These are phyloP conservation scores for Isoperla grammatica DNA, from an alignment of 2,888 invertebrate genomes.

Conservation along the genomic window DNA sequence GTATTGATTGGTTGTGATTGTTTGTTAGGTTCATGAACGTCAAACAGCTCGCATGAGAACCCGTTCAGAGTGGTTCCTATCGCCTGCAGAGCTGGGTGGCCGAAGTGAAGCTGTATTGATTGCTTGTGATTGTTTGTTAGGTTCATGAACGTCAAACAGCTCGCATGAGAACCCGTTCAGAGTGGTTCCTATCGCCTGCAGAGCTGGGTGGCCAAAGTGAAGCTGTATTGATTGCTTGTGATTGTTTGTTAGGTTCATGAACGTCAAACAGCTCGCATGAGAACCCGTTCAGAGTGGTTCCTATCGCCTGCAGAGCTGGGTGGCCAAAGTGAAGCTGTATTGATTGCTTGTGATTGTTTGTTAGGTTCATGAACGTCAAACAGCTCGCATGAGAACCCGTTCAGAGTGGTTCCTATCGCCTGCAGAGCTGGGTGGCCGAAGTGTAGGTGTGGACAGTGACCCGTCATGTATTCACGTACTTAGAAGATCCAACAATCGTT, in stretches of 20 bases:
- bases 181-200: slow-evolving; percentile 88
- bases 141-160: slow-evolving; percentile 95
- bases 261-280: slow-evolving; percentile 93
- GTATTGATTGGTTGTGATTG: too few species aligned
- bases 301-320: slow-evolving; percentile 64
- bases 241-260: slow-evolving; percentile 80
- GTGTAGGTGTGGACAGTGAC: slow-evolving; percentile 43
- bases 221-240: too few species aligned
- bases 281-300: slow-evolving; percentile 97
- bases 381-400: slow-evolving; percentile 92
- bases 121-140: too few species aligned
- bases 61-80: slow-evolving; percentile 95
- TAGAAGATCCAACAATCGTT: slow-evolving; percentile 46
- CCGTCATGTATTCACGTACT: slow-evolving; percentile 45
- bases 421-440: slow-evolving; percentile 41
- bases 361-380: slow-evolving; percentile 93
- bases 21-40: slow-evolving; percentile 79
- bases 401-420: slow-evolving; percentile 95
- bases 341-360: background rate
- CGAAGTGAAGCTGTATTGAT: too few species aligned
- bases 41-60: slow-evolving; percentile 96
- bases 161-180: slow-evolving; percentile 92
- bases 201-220: slow-evolving; percentile 49
- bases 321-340: too few species aligned
- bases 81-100: slow-evolving; percentile 54